These are phyloP conservation scores for Pangasius mekongensis DNA, from an alignment of 2,797 vertebrate species.

Conservation along the genomic window DNA sequence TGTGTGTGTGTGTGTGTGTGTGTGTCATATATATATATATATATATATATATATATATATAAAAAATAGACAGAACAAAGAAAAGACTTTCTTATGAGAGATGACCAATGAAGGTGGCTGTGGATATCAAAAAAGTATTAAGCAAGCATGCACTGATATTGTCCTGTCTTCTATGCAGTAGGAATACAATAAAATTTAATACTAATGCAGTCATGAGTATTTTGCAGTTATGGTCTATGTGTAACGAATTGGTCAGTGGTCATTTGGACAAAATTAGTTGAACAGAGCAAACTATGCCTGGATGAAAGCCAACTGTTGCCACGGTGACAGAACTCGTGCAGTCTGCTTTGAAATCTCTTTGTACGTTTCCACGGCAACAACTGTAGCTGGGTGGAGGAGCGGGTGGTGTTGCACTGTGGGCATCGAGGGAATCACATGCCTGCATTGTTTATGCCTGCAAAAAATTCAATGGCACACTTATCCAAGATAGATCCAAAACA, in stretches of 20 bases:
- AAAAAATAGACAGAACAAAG: slow-evolving; percentile 33
- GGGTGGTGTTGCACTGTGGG: slow-evolving; percentile 48
- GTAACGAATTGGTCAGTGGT: slow-evolving; percentile 52
- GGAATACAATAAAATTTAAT: neutral
- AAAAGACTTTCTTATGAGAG: slow-evolving; percentile 33
- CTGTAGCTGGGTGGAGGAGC: slow-evolving; percentile 68
- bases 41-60: neutral
- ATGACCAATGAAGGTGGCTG: slow-evolving; percentile 10
- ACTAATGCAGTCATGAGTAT: slow-evolving; percentile 15
- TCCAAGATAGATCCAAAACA: slow-evolving; percentile 70
- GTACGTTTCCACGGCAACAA: slow-evolving; percentile 85
- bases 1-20: too few species aligned
- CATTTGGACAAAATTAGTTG: slow-evolving; percentile 52
- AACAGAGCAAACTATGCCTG: slow-evolving; percentile 61
- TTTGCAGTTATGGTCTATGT: slow-evolving; percentile 37
- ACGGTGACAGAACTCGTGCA: slow-evolving; percentile 75
- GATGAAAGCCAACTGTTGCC: slow-evolving; percentile 80
- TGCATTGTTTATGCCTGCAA: slow-evolving; percentile 67
- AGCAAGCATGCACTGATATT: neutral
- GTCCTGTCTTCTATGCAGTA: neutral
- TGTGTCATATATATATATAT: slow-evolving; percentile 17
- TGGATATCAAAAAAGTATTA: slow-evolving; percentile 39
- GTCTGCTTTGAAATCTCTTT: slow-evolving; percentile 77
- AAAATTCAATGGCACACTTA: slow-evolving; percentile 61
- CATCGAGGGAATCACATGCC: slow-evolving; percentile 51